phyloP scores from a whole-genome alignment of 2,113 vertebrate genomes.

The Rissa tridactyla region DNA sequence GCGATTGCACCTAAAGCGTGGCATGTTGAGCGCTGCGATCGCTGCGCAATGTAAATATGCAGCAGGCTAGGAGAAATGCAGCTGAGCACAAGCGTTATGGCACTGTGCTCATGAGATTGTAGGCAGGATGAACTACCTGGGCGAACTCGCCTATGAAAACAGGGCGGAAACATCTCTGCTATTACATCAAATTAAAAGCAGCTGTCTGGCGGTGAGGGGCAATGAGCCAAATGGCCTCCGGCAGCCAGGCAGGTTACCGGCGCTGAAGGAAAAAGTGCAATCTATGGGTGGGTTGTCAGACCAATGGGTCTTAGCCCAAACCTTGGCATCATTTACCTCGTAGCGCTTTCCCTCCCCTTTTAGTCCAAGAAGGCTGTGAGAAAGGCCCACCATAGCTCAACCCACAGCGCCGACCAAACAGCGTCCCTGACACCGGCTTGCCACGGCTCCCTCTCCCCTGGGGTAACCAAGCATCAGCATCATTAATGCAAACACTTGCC shows the following conservation, averaged over 20 bases:
- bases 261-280: neutral
- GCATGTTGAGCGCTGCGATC: neutral
- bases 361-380: neutral
- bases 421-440: neutral
- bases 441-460: neutral
- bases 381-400: neutral
- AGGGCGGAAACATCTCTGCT: neutral
- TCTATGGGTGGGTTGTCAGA: neutral
- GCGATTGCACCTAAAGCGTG: neutral
- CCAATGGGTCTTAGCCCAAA: neutral
- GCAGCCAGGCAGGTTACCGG: neutral
- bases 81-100: neutral
- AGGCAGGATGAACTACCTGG: neutral
- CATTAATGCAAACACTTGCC: neutral
- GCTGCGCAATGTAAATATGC: neutral
- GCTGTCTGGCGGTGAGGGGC: neutral
- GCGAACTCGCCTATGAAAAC: neutral
- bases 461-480: neutral
- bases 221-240: neutral
- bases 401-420: rapidly evolving
- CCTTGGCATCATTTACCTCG: neutral
- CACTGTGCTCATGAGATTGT: neutral
- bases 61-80: neutral
- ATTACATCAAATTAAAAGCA: neutral
- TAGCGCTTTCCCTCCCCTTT: neutral